phyloP scores from a whole-genome alignment of 2,797 vertebrate species.

The Paguma larvata region DNA sequence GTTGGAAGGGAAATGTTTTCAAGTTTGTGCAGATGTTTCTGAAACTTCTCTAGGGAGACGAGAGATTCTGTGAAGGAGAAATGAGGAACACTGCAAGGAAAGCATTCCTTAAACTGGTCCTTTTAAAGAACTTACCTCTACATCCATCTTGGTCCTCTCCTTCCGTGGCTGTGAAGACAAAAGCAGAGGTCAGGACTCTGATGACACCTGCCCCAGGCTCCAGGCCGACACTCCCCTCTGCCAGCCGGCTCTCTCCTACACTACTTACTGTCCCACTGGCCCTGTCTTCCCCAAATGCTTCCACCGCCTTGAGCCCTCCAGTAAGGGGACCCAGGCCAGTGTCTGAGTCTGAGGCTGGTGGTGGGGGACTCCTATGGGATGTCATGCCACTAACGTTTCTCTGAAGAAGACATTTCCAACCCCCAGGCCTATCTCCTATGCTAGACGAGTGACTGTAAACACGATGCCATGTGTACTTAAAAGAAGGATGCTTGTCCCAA shows the following conservation, averaged over 20 bases:
- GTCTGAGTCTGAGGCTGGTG: not conserved
- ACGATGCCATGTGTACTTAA: not conserved
- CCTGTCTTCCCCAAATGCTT: not conserved
- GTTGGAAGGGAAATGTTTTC: not conserved
- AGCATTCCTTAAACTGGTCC: not conserved
- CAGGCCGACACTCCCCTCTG: not conserved
- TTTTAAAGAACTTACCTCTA: constrained; percentile 68
- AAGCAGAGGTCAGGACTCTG: constrained; percentile 43
- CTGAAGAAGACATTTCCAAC: not conserved
- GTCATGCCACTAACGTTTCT: not conserved
- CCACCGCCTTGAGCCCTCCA: not conserved
- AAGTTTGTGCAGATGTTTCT: not conserved
- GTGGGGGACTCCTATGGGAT: not conserved
- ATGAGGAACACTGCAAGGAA: not conserved
- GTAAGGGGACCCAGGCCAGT: not conserved
- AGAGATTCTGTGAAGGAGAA: not conserved
- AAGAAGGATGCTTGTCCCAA: not conserved
- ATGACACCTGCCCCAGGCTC: not conserved
- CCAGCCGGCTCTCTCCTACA: too few relatives aligned
- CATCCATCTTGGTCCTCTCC: constrained; percentile 63
- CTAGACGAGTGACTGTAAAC: not conserved
- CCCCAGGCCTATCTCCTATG: not conserved
- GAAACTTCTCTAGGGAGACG: not conserved
- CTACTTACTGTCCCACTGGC: not conserved
- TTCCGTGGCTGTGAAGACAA: constrained; percentile 68